phyloP scores from a whole-genome alignment of 2,888 invertebrate species.

The Dilophus febrilis region DNA sequence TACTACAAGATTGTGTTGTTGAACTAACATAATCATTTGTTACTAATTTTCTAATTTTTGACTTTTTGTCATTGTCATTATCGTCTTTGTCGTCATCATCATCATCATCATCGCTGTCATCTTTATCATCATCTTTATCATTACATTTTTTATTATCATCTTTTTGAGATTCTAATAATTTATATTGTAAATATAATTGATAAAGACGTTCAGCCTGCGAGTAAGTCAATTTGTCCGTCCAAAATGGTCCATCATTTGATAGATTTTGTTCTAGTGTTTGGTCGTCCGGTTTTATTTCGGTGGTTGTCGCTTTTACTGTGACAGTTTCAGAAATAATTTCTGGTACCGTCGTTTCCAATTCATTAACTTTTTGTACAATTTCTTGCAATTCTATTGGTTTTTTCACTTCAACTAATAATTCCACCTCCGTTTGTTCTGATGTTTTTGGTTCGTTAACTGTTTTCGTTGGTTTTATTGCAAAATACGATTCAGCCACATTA shows the following conservation, averaged over 20 bases:
- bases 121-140: slow-evolving; percentile 11
- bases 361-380: no score
- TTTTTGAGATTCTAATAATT: slow-evolving; percentile 14
- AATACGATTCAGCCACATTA: no score
- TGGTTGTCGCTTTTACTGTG: neutral
- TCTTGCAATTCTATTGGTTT: no score
- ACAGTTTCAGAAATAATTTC: no score
- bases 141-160: slow-evolving; percentile 8
- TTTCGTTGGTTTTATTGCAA: no score
- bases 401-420: no score
- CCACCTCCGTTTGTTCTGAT: slow-evolving; percentile 7
- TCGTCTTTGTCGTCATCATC: slow-evolving; percentile 36
- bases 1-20: slow-evolving; percentile 28
- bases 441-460: slow-evolving; percentile 3
- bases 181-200: slow-evolving; percentile 32
- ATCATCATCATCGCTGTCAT: slow-evolving; percentile 20
- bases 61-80: slow-evolving; percentile 29
- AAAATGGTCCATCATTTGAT: slow-evolving; percentile 36
- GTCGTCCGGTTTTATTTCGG: neutral
- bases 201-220: slow-evolving; percentile 48
- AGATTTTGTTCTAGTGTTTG: slow-evolving; percentile 9
- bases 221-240: slow-evolving; percentile 43
- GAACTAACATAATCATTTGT: slow-evolving; percentile 11
- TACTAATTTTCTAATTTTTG: slow-evolving; percentile 14
- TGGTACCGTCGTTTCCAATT: neutral